Evolutionary conservation across 1,140 invertebrate species (phyloP), one percentile per base, ranked within the genome.

Genomic region (Microplitis mediator): DNA sequence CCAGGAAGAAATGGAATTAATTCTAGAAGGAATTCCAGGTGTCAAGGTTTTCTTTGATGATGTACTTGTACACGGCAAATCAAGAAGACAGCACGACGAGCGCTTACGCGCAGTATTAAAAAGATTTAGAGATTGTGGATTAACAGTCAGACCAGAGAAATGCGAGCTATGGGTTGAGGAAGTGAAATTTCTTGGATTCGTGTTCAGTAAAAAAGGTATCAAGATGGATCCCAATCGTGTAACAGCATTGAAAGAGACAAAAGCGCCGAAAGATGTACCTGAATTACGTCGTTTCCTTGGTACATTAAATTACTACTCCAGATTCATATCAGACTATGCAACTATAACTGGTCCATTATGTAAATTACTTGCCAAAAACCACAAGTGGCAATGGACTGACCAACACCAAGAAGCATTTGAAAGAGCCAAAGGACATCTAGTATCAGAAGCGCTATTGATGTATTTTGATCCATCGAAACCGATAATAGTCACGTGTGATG

Each of bases 391-490:
- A 56, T 69, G 66, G 66, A 6, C n/a, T 13, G 23, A 34, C 2
- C 4, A 34, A 16, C 52, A 45, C 36, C 4, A 36, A 39, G 8
- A 13, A 45, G 68, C 54, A 60, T 60, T 69, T 45, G 14, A 60
- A n/a, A 69, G 35, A 13, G 45, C 56, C 11, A 69, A 69, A 23
- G 34, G 35, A 23, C 2, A 36, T 14, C 62, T 67, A 60, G 70
- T 60, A 52, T 61, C 69, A 31, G n/a, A 60, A 4, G 16, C 61
- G 23, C 56, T 71, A 2, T 32, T 71, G 14, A 39, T 58, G 32
- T 76, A 81, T 73, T 81, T 56, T 63, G 72, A 81, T 51, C 67
- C 68, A 4, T 35, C 68, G 34, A 34, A 73, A 50, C 72, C 75
- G 51, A 31, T 79, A 9, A 73, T 52, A 23, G 45, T 82, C 3